Conservation (phyloP, 2,888 invertebrate genomes). For the Candidula unifasciata region DNA sequence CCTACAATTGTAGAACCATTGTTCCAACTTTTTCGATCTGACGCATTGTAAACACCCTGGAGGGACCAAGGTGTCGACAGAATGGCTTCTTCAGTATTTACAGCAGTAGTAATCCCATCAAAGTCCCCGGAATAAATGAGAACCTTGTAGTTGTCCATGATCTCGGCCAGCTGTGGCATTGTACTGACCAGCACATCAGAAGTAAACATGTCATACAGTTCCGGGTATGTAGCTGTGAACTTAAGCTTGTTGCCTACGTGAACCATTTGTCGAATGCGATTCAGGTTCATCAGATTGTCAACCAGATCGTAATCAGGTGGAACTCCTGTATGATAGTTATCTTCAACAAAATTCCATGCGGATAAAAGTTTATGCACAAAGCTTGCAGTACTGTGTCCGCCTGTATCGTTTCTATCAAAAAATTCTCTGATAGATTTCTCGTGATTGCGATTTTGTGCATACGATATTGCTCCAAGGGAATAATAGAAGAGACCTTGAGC, state of each 20-base stretch:
- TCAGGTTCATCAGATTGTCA: neutral
- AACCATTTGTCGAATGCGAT: neutral
- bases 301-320: neutral
- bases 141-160: slow-evolving; percentile 32
- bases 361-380: neutral
- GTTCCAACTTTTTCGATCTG: neutral
- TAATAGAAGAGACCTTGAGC: neutral
- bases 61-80: slow-evolving; percentile 17
- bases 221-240: neutral
- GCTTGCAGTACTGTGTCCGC: neutral
- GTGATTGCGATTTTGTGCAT: neutral
- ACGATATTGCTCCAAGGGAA: neutral
- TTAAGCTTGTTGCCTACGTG: neutral
- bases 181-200: slow-evolving; percentile 5
- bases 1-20: neutral
- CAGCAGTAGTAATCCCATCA: neutral
- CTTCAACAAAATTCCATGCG: neutral
- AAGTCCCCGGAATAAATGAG: slow-evolving; percentile 18
- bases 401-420: neutral
- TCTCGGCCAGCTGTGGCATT: neutral
- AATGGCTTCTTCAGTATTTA: neutral
- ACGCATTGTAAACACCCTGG: neutral
- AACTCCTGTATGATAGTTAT: neutral
- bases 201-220: neutral
- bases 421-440: neutral